Evolutionary conservation across 2,113 vertebrate genomes (phyloP), one percentile per base, ranked within the genome.

Genomic region (Bujurquina vittata): DNA sequence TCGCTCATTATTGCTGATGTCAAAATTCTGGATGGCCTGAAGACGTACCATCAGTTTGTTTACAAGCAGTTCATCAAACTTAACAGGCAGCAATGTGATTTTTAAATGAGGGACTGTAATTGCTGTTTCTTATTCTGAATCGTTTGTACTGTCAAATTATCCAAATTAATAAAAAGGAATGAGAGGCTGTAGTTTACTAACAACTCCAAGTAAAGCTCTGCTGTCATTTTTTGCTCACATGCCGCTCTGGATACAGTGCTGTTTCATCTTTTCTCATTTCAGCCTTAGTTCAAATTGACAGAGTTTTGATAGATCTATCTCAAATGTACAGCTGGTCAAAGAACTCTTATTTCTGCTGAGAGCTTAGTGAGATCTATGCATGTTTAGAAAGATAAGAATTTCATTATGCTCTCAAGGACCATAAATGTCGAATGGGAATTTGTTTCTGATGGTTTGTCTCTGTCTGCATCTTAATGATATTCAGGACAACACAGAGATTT

Each of bases 391-490:
- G 90, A 93, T 94, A 94, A 88, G 87, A 84, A 87, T 93, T 89
- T 88, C 86, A 91, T 91, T 92, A 87, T 91, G 88, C 88, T 91
- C 88, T 87, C 89, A 90, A 94, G 89, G 91, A 87, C 91, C 91
- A 88, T 87, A 82, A 88, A 90, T 87, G 92, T 91, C 74, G 57
- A 90, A 86, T 81, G 87, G 83, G 89, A 90, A 86, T 87, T 89
- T 84, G 85, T 88, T 81, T 90, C 79, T n/a, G 61, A 85, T 61
- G 67, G 79, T 83, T 85, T 83, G 85, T 91, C 82, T 93, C 84
- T 67, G 84, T 91, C 91, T 92, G 84, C 89, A 90, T 94, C 79
- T 91, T 76, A 87, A 89, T 91, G 77, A 90, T 91, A 85, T 87
- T 84, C 76, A 5, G 74, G 79, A 57, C 75, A 65, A 75, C 81